phyloP scores from a whole-genome alignment of 2,888 invertebrate species.

The Osedax frankpressi region DNA sequence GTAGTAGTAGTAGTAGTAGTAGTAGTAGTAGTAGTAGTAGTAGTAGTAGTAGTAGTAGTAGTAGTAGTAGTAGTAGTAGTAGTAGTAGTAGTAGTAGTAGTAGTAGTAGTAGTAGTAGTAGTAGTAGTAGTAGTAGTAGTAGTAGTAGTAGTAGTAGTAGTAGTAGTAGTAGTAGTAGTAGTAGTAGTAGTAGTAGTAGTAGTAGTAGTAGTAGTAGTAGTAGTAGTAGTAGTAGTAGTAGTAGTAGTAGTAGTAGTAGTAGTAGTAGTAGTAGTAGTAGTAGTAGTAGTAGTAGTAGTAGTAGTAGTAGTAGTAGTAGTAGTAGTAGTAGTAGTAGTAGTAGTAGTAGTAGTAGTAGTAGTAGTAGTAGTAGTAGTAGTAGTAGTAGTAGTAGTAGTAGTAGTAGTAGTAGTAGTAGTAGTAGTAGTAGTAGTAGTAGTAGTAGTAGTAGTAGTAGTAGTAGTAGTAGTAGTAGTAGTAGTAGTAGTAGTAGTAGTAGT shows the following conservation, averaged over 20 bases:
- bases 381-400: slow-evolving; percentile 5
- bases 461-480: slow-evolving; percentile 7
- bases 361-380: slow-evolving; percentile 18
- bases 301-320: slow-evolving; percentile 19
- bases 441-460: neutral
- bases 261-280: slow-evolving; percentile 16
- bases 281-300: slow-evolving; percentile 16
- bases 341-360: slow-evolving; percentile 19
- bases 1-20: slow-evolving; percentile 19
- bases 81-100: slow-evolving; percentile 16
- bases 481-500: slow-evolving; percentile 7
- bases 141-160: slow-evolving; percentile 19
- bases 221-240: slow-evolving; percentile 18
- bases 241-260: slow-evolving; percentile 19
- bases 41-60: slow-evolving; percentile 18
- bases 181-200: slow-evolving; percentile 18
- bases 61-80: slow-evolving; percentile 14
- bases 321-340: slow-evolving; percentile 13
- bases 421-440: neutral
- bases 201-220: slow-evolving; percentile 18
- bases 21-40: slow-evolving; percentile 16
- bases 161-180: slow-evolving; percentile 16
- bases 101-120: slow-evolving; percentile 18
- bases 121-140: slow-evolving; percentile 18
- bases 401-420: neutral